Percentiles rank a stretch among this genome's conserved stretches.
phyloP scores from a whole-genome alignment of 2,797 vertebrate species.

The Tadarida brasiliensis region DNA sequence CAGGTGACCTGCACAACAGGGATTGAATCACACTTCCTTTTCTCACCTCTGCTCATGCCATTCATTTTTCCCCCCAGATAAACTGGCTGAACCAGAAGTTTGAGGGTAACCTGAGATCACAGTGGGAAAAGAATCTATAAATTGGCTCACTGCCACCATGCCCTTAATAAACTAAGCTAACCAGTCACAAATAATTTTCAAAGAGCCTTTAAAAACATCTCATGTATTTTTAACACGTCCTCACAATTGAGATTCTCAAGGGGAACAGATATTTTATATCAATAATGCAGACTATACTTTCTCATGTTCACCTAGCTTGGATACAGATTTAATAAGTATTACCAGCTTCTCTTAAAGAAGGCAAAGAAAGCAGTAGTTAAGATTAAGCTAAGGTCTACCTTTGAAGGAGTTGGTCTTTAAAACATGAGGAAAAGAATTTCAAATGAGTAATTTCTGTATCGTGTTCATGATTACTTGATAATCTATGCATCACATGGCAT shows the following conservation, averaged over 20 bases:
- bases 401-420: constrained; percentile 30
- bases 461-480: background rate
- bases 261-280: constrained; percentile 33
- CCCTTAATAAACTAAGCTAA: background rate
- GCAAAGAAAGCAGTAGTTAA: background rate
- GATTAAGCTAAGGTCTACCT: background rate
- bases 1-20: background rate
- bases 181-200: background rate
- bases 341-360: constrained; percentile 31
- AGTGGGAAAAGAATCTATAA: background rate
- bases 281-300: constrained; percentile 26
- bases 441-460: constrained; percentile 40
- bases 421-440: constrained; percentile 59
- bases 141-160: background rate
- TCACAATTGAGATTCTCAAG: background rate
- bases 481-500: background rate
- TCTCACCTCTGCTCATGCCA: background rate
- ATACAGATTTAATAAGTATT: constrained; percentile 65
- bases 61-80: background rate
- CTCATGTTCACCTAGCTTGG: constrained; percentile 51
- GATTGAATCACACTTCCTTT: background rate
- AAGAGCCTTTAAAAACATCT: background rate
- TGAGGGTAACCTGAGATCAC: background rate
- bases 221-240: background rate
- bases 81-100: background rate